Evolutionary conservation across 2,113 vertebrate genomes (phyloP).

Genomic region (Cygnus atratus): DNA sequence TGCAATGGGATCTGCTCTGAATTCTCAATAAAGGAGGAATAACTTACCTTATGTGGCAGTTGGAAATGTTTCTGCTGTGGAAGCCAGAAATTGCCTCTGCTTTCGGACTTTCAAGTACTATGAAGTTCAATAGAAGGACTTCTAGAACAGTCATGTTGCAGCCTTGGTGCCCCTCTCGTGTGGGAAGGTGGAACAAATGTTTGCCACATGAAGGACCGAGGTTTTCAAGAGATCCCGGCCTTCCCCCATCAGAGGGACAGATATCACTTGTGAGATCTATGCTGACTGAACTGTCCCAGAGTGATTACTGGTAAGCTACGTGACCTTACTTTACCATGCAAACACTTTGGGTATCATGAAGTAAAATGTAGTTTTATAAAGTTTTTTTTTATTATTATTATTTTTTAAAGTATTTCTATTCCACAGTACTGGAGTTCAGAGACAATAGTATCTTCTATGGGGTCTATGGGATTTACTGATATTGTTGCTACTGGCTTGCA

Average conservation of each 20-base stretch:
- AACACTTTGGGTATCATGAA: not conserved
- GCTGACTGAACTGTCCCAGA: not conserved
- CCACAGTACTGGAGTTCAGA: not conserved
- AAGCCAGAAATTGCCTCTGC: not conserved
- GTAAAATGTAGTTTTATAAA: not conserved
- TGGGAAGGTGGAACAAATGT: not conserved
- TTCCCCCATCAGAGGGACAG: not conserved
- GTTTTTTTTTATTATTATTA: too few relatives aligned
- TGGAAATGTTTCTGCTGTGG: not conserved
- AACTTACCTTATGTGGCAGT: not conserved
- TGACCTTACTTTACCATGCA: not conserved
- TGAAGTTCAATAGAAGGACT: not conserved
- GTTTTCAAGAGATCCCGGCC: not conserved
- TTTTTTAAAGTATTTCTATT: not conserved
- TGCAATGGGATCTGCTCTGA: not conserved
- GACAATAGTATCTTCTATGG: not conserved
- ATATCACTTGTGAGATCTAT: not conserved
- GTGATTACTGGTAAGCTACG: not conserved
- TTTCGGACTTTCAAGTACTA: not conserved
- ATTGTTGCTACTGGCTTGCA: not conserved
- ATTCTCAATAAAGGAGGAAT: not conserved
- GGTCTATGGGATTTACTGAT: not conserved
- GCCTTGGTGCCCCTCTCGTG: accelerated
- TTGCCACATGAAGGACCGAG: not conserved
- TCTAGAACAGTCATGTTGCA: not conserved